These are phyloP conservation scores for Rapana venosa DNA, from an alignment of 2,888 invertebrate species.

Conservation along the genomic window DNA sequence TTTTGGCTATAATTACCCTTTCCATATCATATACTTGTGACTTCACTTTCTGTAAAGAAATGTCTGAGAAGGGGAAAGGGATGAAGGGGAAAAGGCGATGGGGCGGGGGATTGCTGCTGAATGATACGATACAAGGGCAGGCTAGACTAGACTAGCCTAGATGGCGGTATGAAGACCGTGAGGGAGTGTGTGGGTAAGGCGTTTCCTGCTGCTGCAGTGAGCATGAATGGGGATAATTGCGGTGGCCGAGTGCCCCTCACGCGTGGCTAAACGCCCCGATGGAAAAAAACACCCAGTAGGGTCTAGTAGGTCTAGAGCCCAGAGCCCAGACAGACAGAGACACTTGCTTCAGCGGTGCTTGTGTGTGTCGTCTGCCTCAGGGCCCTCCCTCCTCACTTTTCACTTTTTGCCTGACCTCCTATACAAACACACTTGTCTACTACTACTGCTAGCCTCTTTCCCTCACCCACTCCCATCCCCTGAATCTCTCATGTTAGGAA, in stretches of 20 bases:
- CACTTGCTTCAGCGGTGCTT: background rate
- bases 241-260: background rate
- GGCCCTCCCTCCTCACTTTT: background rate
- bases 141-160: background rate
- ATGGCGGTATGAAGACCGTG: background rate
- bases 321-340: background rate
- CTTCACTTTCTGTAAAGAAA: background rate
- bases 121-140: background rate
- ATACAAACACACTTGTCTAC: background rate
- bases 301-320: too few relatives aligned
- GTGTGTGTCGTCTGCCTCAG: background rate
- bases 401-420: background rate
- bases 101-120: background rate
- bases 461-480: background rate
- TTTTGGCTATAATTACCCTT: too few relatives aligned
- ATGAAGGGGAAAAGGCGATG: background rate
- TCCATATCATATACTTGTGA: too few relatives aligned
- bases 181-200: background rate
- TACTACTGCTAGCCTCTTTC: background rate
- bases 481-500: background rate
- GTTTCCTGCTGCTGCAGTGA: slow-evolving; percentile 22
- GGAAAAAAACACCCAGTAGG: background rate
- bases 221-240: background rate
- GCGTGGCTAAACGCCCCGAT: background rate
- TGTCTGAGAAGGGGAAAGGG: background rate